Evolutionary conservation across 1,140 invertebrate genomes (phyloP).

Genomic region (Temnothorax nylanderi): DNA sequence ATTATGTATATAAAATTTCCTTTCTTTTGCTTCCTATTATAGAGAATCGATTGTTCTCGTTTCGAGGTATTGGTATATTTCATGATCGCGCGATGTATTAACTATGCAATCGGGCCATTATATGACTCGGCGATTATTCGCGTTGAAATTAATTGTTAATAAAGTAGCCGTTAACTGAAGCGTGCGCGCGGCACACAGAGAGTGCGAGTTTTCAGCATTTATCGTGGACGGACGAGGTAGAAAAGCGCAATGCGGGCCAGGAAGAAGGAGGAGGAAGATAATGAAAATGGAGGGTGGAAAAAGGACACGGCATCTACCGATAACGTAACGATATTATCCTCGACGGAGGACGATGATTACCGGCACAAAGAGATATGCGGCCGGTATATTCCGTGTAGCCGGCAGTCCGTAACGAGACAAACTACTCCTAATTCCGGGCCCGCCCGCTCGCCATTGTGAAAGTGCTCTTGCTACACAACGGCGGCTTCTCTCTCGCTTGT

Average conservation of each 20-base stretch:
- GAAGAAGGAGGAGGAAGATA: not conserved
- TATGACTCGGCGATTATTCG: slow-evolving; percentile 50
- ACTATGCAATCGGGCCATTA: slow-evolving; percentile 38
- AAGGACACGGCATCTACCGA: slow-evolving; percentile 38
- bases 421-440: slow-evolving; percentile 70
- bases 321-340: slow-evolving; percentile 67
- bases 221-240: slow-evolving; percentile 25
- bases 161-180: slow-evolving; percentile 43
- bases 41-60: slow-evolving; percentile 17
- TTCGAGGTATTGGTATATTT: slow-evolving; percentile 13
- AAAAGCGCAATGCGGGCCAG: not conserved
- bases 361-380: slow-evolving; percentile 62
- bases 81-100: slow-evolving; percentile 33
- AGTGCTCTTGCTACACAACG: slow-evolving; percentile 53
- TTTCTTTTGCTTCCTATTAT: not conserved
- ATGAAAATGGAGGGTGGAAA: slow-evolving; percentile 40
- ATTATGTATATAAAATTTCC: not conserved
- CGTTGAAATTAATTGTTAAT: slow-evolving; percentile 58
- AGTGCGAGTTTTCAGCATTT: slow-evolving; percentile 47
- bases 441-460: slow-evolving; percentile 50
- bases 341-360: slow-evolving; percentile 60
- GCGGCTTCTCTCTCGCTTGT: slow-evolving; percentile 54
- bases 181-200: slow-evolving; percentile 9
- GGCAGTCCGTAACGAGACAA: slow-evolving; percentile 72
- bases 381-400: slow-evolving; percentile 42